Percentiles rank a stretch among this genome's conserved stretches.
phyloP scores from a whole-genome alignment of 2,113 vertebrate genomes.

The Motacilla tschutschensis region DNA sequence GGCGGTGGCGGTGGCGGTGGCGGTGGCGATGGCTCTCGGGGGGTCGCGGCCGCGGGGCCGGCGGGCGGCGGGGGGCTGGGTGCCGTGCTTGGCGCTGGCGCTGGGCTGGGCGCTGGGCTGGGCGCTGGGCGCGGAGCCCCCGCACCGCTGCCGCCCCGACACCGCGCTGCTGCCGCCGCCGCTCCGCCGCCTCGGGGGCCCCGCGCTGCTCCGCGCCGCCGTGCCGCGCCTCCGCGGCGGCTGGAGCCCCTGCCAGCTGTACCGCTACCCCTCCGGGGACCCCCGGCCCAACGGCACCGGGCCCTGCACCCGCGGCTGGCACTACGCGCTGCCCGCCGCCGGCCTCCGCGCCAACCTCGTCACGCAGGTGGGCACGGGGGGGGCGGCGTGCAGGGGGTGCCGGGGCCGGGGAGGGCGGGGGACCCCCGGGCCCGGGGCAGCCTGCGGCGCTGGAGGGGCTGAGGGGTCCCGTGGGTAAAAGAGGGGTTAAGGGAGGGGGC shows the following conservation, averaged over 20 bases:
- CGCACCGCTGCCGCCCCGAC: too few relatives aligned
- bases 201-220: slow-evolving; percentile 69
- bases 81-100: too few relatives aligned
- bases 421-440: background rate
- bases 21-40: too few relatives aligned
- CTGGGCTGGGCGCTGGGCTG: too few relatives aligned
- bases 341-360: slow-evolving; percentile 80
- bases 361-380: slow-evolving; percentile 72
- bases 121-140: too few relatives aligned
- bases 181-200: slow-evolving; percentile 49
- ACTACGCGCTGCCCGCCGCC: slow-evolving; percentile 57
- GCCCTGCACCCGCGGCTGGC: slow-evolving; percentile 79
- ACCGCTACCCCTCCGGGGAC: background rate
- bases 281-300: background rate
- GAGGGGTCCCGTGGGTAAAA: background rate
- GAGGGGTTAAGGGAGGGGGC: background rate
- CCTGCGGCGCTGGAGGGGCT: background rate
- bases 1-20: too few relatives aligned
- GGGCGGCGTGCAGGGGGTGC: too few relatives aligned
- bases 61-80: too few relatives aligned
- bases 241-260: slow-evolving; percentile 40
- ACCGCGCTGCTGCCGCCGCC: too few relatives aligned
- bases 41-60: too few relatives aligned
- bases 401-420: accelerated
- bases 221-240: slow-evolving; percentile 60